phyloP scores from a whole-genome alignment of 2,797 vertebrate genomes.

The Pterois miles region DNA sequence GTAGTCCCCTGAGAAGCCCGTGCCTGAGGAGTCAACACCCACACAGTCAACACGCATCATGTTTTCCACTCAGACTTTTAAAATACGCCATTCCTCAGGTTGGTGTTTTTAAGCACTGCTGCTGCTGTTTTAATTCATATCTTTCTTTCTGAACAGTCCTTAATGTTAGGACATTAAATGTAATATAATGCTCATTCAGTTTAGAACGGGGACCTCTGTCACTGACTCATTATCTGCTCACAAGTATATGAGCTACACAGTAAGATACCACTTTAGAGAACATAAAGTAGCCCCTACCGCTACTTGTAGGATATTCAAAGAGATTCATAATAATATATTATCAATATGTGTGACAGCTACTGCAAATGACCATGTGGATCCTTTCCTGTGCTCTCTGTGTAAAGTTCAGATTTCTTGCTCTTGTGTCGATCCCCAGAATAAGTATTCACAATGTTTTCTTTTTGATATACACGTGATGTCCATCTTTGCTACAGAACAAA shows the following conservation, averaged over 20 bases:
- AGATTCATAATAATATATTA: not conserved
- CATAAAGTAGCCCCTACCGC: not conserved
- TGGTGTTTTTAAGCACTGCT: not conserved
- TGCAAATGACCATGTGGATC: not conserved
- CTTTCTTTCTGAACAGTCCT: conserved; percentile 1
- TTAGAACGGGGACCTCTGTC: not conserved
- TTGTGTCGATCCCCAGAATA: not conserved
- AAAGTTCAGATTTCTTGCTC: not conserved
- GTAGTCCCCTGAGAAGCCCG: conserved; percentile 93
- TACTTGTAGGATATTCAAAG: not conserved
- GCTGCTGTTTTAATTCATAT: conserved; percentile 4
- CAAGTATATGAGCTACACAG: not conserved
- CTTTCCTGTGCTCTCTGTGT: not conserved
- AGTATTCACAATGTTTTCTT: not conserved
- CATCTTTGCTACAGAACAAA: not conserved
- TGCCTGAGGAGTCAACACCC: conserved; percentile 81
- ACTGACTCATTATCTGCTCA: not conserved
- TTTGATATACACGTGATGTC: not conserved
- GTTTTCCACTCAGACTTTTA: conserved; percentile 56
- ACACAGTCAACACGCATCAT: conserved; percentile 45
- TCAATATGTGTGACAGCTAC: not conserved
- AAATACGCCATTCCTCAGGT: conserved; percentile 13
- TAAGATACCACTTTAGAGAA: not conserved
- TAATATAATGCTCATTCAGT: not conserved
- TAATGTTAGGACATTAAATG: not conserved